Conservation (phyloP, 2,113 vertebrate species). For the Ramphastos sulfuratus region DNA sequence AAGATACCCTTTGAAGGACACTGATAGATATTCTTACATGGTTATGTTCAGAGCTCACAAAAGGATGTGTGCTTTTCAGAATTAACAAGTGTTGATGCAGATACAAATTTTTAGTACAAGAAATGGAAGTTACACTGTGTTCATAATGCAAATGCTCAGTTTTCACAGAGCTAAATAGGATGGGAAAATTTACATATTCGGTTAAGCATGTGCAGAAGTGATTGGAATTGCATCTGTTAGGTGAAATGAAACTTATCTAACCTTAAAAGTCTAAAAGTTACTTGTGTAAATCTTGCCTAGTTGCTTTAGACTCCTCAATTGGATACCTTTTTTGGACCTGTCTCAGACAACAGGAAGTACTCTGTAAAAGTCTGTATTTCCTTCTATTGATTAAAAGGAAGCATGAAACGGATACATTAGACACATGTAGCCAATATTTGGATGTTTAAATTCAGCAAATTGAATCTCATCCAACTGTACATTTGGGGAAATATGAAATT, state of each 20-base stretch:
- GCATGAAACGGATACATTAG: background rate
- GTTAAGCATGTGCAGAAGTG: background rate
- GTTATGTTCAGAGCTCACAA: background rate
- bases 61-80: background rate
- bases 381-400: background rate
- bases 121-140: background rate
- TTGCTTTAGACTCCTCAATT: background rate
- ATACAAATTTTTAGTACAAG: background rate
- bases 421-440: background rate
- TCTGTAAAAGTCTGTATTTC: background rate
- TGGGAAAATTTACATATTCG: background rate
- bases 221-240: background rate
- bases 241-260: background rate
- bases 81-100: conserved; percentile 5
- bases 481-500: background rate
- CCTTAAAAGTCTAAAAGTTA: background rate
- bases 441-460: background rate
- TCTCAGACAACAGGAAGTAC: background rate
- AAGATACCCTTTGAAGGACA: conserved; percentile 33
- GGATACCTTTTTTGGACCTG: background rate
- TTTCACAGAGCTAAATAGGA: background rate
- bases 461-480: background rate
- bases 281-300: background rate
- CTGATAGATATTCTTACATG: background rate
- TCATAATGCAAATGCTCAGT: background rate